A percentile compares a stretch with the other conserved stretches of the same genome.
Conservation (phyloP, 2,797 vertebrate species). For the Myotis pilosus region DNA sequence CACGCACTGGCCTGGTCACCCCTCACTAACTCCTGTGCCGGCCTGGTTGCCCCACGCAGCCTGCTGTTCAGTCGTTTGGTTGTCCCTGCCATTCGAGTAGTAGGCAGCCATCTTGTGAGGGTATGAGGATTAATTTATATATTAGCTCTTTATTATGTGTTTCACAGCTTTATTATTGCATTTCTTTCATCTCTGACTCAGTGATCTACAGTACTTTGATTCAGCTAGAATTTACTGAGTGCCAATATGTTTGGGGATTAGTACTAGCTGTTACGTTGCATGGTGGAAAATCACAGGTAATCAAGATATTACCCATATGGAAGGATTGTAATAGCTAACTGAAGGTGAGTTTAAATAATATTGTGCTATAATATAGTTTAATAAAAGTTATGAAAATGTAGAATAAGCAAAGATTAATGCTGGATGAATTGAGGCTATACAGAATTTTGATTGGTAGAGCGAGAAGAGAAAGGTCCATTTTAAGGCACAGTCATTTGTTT, state of each 20-base stretch:
- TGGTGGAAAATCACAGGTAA: not conserved
- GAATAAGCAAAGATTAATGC: not conserved
- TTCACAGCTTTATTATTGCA: slow-evolving; percentile 10
- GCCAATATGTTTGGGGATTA: not conserved
- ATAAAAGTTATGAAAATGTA: not conserved
- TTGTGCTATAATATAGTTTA: not conserved
- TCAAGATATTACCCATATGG: not conserved
- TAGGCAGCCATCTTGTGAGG: too few relatives aligned
- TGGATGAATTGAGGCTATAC: not conserved
- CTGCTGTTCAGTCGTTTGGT: too few relatives aligned
- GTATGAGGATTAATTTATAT: too few relatives aligned
- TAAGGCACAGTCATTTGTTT: not conserved
- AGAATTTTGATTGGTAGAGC: not conserved
- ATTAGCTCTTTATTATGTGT: not conserved
- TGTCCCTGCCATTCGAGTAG: too few relatives aligned
- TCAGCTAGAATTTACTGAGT: not conserved
- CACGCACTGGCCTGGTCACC: too few relatives aligned
- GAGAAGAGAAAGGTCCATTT: not conserved
- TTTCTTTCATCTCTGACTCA: slow-evolving; percentile 30
- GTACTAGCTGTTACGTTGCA: not conserved
- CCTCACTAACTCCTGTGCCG: too few relatives aligned
- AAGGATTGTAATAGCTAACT: not conserved
- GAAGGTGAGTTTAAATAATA: not conserved
- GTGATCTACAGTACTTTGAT: not conserved
- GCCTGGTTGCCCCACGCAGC: too few relatives aligned